A percentile compares a stretch with the other conserved stretches of the same genome.
These are phyloP conservation scores for Coptotermes formosanus DNA, from an alignment of 1,140 invertebrate species.

Conservation along the genomic window DNA sequence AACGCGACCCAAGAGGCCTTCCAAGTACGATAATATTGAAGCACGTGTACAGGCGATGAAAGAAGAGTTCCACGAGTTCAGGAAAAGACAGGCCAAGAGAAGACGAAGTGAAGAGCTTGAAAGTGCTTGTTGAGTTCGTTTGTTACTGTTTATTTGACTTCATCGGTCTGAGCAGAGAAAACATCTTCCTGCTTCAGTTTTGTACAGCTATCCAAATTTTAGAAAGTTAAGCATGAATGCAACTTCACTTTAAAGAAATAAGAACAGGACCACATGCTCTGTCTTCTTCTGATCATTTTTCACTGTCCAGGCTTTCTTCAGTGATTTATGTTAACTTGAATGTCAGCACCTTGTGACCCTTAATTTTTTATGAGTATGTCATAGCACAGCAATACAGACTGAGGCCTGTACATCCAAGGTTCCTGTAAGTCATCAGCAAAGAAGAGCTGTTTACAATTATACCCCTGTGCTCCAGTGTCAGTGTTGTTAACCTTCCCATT, in stretches of 20 bases:
- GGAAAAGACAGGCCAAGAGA: conserved; percentile 76
- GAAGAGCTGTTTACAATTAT: too few species aligned
- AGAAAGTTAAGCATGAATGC: not conserved
- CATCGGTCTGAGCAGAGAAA: not conserved
- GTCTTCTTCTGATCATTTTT: conserved; percentile 19
- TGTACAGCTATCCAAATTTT: not conserved
- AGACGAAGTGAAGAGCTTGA: conserved; percentile 67
- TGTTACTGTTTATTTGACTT: not conserved
- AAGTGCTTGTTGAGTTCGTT: conserved; percentile 64
- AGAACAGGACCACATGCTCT: not conserved
- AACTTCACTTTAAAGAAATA: not conserved
- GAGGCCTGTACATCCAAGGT: not conserved
- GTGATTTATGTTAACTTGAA: conserved; percentile 33
- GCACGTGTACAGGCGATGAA: conserved; percentile 91
- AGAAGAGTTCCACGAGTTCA: conserved; percentile 91
- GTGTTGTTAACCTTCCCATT: too few species aligned
- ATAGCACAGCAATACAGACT: not conserved
- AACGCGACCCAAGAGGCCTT: conserved; percentile 39
- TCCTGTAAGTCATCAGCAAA: too few species aligned
- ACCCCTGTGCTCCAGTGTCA: too few species aligned
- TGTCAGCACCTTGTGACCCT: not conserved
- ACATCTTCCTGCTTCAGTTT: not conserved
- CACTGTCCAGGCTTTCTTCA: not conserved
- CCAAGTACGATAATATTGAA: conserved; percentile 78
- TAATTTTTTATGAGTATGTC: not conserved